Conservation (phyloP, 2,888 invertebrate species). For the Nomada hirtipes region DNA sequence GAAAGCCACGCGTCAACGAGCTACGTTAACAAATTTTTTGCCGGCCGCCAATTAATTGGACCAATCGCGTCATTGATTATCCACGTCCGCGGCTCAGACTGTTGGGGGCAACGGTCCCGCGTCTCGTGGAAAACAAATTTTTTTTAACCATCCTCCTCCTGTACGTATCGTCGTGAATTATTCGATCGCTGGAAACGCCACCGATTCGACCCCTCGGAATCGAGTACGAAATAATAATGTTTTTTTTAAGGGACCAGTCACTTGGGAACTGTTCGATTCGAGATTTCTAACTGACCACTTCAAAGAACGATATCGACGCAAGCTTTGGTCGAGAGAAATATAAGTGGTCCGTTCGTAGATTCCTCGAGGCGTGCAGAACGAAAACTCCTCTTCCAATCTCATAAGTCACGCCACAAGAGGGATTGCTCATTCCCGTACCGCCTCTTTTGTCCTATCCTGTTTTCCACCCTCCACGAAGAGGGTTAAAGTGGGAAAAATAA, state of each 20-base stretch:
- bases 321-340: slow-evolving; percentile 12
- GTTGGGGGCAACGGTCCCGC: slow-evolving; percentile 15
- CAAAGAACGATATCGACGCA: slow-evolving; percentile 20
- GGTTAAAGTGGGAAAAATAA: slow-evolving; percentile 58
- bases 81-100: slow-evolving; percentile 22
- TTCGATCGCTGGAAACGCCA: background rate
- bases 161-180: background rate
- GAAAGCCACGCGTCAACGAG: slow-evolving; percentile 46
- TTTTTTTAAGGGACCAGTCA: background rate
- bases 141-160: background rate
- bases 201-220: no score
- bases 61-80: slow-evolving; percentile 62
- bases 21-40: slow-evolving; percentile 66
- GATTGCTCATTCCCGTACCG: slow-evolving; percentile 58
- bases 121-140: background rate
- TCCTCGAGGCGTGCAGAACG: slow-evolving; percentile 35
- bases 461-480: slow-evolving; percentile 2
- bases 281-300: background rate
- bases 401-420: slow-evolving; percentile 46
- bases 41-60: slow-evolving; percentile 59
- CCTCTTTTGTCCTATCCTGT: slow-evolving; percentile 28
- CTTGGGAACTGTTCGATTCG: background rate
- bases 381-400: slow-evolving; percentile 39
- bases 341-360: slow-evolving; percentile 27
- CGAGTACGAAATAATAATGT: background rate